Percentiles rank a stretch among this genome's conserved stretches.
Evolutionary conservation across 2,888 invertebrate species (phyloP).

Genomic region (Cyclophora albipunctata): DNA sequence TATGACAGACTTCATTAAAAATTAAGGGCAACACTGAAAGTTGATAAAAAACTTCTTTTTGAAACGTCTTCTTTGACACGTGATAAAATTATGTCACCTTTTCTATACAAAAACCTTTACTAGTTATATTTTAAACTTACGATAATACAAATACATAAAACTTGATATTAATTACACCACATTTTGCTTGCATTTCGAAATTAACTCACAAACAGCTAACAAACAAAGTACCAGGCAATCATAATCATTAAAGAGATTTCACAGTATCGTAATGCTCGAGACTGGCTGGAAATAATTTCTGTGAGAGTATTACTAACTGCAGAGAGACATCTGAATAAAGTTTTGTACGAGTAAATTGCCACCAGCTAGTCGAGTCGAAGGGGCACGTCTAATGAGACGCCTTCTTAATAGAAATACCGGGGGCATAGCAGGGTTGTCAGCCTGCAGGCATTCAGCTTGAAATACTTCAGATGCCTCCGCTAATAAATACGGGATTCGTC

Average conservation of each 20-base stretch:
- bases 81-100: too few species aligned
- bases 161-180: too few species aligned
- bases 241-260: not conserved
- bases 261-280: constrained; percentile 1
- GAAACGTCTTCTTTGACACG: too few species aligned
- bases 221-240: too few species aligned
- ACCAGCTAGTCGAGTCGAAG: constrained; percentile 30
- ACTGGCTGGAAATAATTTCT: constrained; percentile 5
- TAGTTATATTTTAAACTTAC: too few species aligned
- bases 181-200: too few species aligned
- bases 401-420: constrained; percentile 68
- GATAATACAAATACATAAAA: too few species aligned
- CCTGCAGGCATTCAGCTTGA: constrained; percentile 11
- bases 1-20: too few species aligned
- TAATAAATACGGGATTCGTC: constrained; percentile 10
- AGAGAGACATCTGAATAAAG: constrained; percentile 55
- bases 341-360: constrained; percentile 64
- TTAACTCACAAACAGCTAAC: too few species aligned
- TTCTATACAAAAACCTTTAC: too few species aligned
- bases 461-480: constrained; percentile 10
- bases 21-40: too few species aligned
- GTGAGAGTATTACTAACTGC: constrained; percentile 2
- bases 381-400: constrained; percentile 66
- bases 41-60: too few species aligned
- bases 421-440: constrained; percentile 41